phyloP scores from a whole-genome alignment of 2,797 vertebrate genomes.

The Denticeps clupeoides region DNA sequence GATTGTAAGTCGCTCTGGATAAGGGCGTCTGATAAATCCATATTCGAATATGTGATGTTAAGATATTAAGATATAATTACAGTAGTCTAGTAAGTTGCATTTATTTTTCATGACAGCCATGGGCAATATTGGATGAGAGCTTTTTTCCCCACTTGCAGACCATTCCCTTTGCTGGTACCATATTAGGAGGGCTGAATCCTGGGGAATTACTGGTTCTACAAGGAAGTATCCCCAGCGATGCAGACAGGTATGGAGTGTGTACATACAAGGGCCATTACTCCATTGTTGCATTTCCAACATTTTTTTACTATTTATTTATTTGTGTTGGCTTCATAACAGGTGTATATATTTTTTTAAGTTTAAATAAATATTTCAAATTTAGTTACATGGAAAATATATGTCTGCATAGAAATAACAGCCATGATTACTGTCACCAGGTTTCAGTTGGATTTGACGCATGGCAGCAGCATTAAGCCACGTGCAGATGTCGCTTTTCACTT shows the following conservation, averaged over 20 bases:
- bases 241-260: conserved; percentile 76
- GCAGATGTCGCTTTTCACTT: conserved; percentile 87
- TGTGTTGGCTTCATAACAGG: background rate
- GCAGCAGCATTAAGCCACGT: conserved; percentile 75
- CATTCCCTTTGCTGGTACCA: conserved; percentile 71
- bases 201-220: conserved; percentile 73
- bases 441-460: conserved; percentile 81
- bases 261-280: too few species aligned
- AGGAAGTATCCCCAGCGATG: conserved; percentile 59
- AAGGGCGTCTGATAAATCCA: too few species aligned
- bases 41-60: too few species aligned
- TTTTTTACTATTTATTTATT: background rate
- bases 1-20: too few species aligned
- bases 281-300: background rate
- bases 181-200: conserved; percentile 64
- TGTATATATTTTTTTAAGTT: too few species aligned
- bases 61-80: too few species aligned
- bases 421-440: conserved; percentile 55
- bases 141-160: conserved; percentile 44
- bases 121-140: too few species aligned
- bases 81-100: too few species aligned
- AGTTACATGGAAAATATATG: background rate
- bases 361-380: too few species aligned
- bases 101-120: too few species aligned
- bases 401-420: background rate